Percentiles rank a stretch among this genome's conserved stretches.
These are phyloP conservation scores for Scomber colias DNA, from an alignment of 2,113 vertebrate species.

Conservation along the genomic window DNA sequence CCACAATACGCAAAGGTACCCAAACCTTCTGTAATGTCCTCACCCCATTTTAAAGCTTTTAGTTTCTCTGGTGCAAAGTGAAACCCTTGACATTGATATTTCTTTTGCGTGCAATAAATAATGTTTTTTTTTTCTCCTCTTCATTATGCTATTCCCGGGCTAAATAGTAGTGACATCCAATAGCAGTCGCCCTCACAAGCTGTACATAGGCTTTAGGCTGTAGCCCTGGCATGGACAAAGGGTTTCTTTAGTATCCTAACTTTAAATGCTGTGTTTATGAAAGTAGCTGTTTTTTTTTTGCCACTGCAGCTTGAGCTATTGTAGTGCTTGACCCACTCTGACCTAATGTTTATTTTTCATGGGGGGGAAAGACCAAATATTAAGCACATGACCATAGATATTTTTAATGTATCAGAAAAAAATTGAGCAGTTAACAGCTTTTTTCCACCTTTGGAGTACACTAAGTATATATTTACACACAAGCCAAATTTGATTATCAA, in stretches of 20 bases:
- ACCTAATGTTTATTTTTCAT: constrained; percentile 50
- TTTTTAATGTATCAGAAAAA: constrained; percentile 36
- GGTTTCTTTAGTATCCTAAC: constrained; percentile 45
- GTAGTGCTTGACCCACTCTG: constrained; percentile 59
- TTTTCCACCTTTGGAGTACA: constrained; percentile 25
- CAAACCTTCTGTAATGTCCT: neutral
- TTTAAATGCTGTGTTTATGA: constrained; percentile 68
- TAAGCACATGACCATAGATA: constrained; percentile 26
- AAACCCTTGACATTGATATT: constrained; percentile 26
- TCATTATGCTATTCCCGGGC: constrained; percentile 25
- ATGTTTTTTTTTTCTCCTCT: constrained; percentile 37
- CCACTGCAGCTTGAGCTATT: constrained; percentile 62
- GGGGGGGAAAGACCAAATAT: constrained; percentile 48
- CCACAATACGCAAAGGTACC: neutral
- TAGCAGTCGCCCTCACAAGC: constrained; percentile 46
- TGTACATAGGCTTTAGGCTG: constrained; percentile 70
- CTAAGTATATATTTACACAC: constrained; percentile 17
- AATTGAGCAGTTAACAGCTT: constrained; percentile 32
- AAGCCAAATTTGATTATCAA: constrained; percentile 42
- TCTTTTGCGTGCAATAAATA: constrained; percentile 74
- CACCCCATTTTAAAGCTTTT: constrained; percentile 16
- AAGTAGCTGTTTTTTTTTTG: constrained; percentile 59
- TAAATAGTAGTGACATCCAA: constrained; percentile 19
- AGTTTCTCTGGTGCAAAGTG: constrained; percentile 10
- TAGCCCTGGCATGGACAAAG: constrained; percentile 56